These are phyloP conservation scores for Picus viridis DNA, from an alignment of 2,797 vertebrate genomes.

Conservation along the genomic window DNA sequence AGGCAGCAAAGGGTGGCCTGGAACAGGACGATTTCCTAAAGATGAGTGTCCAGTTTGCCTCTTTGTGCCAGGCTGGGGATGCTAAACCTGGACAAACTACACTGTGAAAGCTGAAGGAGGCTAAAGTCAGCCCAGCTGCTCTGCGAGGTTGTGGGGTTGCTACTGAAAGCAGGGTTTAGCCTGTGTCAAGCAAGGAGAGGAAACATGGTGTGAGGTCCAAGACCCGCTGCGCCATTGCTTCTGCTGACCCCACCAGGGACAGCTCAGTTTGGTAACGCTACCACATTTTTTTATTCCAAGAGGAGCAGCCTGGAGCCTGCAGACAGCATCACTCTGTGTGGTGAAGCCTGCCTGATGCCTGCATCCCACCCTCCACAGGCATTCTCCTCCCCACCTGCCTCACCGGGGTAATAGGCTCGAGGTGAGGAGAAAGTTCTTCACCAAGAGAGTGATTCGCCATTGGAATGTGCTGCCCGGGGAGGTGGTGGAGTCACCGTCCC, in stretches of 20 bases:
- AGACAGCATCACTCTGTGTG: neutral
- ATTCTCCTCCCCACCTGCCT: neutral
- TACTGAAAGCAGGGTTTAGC: neutral
- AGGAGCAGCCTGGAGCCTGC: neutral
- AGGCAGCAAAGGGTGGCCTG: neutral
- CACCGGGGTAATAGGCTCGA: accelerated
- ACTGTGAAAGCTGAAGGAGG: neutral
- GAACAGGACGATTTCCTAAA: neutral
- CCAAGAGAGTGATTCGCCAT: no score
- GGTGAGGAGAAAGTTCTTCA: no score
- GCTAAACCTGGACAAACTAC: neutral
- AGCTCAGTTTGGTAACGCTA: neutral
- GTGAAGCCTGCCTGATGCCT: neutral
- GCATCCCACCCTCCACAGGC: neutral
- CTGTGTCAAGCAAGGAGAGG: accelerated
- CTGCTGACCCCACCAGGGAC: neutral
- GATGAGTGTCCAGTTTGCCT: neutral
- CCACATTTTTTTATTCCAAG: neutral
- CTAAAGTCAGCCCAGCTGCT: neutral
- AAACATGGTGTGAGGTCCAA: neutral
- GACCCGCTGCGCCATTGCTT: neutral
- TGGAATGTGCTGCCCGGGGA: no score
- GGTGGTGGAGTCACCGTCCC: no score
- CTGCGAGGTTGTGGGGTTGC: neutral
- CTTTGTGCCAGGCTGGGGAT: neutral